These are phyloP conservation scores for Meriones unguiculatus DNA, from an alignment of 2,113 vertebrate species.

Conservation along the genomic window DNA sequence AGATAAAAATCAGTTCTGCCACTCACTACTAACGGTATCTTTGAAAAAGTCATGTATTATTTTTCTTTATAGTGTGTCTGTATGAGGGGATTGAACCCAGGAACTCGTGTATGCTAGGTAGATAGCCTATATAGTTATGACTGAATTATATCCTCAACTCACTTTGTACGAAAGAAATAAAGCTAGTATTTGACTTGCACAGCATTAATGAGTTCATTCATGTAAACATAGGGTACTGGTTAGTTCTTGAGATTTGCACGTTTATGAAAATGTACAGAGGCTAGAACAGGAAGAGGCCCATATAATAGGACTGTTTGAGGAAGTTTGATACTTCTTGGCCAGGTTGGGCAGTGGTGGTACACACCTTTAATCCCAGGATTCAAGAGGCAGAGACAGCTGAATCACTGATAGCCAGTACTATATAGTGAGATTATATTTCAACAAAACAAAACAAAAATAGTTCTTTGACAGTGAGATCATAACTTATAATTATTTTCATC, in stretches of 20 bases:
- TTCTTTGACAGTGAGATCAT: neutral
- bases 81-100: neutral
- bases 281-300: neutral
- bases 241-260: slow-evolving; percentile 39
- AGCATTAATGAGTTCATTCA: neutral
- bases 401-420: neutral
- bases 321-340: neutral
- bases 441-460: neutral
- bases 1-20: neutral
- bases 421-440: neutral
- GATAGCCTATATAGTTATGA: neutral
- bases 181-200: neutral
- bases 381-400: neutral
- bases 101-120: neutral
- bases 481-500: slow-evolving; percentile 10
- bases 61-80: neutral
- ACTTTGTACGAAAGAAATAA: neutral
- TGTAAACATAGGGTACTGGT: neutral
- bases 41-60: neutral
- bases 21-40: neutral
- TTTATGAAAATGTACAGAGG: neutral
- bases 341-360: neutral
- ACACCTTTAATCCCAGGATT: neutral
- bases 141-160: neutral
- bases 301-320: neutral